A percentile compares a stretch with the other conserved stretches of the same genome.
phyloP scores from a whole-genome alignment of 2,797 vertebrate genomes.

The Rhinogobio ventralis region DNA sequence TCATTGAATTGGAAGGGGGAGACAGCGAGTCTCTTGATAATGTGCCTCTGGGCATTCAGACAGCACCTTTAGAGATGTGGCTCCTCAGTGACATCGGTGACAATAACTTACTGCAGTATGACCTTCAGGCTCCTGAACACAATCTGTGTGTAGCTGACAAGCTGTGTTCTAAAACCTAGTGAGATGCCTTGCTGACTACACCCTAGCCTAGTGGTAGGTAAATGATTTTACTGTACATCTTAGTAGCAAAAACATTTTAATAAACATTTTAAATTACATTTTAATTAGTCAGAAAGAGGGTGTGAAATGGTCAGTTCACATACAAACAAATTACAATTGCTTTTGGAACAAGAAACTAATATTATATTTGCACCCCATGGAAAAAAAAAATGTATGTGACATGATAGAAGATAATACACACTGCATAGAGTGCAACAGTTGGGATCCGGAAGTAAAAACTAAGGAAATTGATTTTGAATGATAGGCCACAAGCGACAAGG shows the following conservation, averaged over 20 bases:
- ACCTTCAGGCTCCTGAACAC: slow-evolving; percentile 40
- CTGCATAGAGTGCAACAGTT: background rate
- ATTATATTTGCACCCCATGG: background rate
- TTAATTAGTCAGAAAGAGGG: background rate
- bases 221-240: background rate
- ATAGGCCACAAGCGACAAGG: background rate
- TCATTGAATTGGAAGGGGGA: background rate
- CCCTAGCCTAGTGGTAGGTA: too few species aligned
- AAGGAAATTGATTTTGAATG: background rate
- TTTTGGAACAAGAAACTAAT: background rate
- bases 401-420: background rate
- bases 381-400: too few species aligned
- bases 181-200: background rate
- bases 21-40: slow-evolving; percentile 11
- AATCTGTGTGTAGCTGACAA: background rate
- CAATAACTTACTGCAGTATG: slow-evolving; percentile 22
- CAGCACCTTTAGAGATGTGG: slow-evolving; percentile 1
- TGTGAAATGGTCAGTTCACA: background rate
- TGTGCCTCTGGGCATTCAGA: background rate
- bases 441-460: too few species aligned
- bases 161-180: background rate
- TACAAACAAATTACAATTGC: background rate
- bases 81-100: background rate
- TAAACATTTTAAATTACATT: too few species aligned
- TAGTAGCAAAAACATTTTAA: background rate